A percentile compares a stretch with the other conserved stretches of the same genome.
phyloP scores from a whole-genome alignment of 2,888 invertebrate species.

The Tetragonula carbonaria region DNA sequence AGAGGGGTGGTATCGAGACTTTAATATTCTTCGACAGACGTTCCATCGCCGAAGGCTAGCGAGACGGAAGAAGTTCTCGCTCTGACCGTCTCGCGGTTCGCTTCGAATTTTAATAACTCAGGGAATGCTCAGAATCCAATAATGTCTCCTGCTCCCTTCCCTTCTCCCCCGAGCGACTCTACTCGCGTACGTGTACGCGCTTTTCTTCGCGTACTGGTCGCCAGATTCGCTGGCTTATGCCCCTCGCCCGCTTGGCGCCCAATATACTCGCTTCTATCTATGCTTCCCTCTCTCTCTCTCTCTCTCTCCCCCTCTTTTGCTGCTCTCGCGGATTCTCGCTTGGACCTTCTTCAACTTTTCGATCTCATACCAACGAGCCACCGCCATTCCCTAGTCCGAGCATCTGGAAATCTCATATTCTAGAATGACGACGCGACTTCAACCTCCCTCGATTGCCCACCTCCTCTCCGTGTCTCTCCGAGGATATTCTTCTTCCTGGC shows the following conservation, averaged over 20 bases:
- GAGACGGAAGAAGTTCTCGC: constrained; percentile 60
- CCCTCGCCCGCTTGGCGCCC: constrained; percentile 34
- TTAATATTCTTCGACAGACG: constrained; percentile 80
- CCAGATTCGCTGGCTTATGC: constrained; percentile 59
- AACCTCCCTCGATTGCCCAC: constrained; percentile 51
- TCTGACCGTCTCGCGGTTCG: constrained; percentile 72
- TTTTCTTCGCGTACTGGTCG: constrained; percentile 36
- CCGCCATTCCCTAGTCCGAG: background rate
- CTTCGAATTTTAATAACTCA: constrained; percentile 83
- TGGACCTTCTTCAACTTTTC: constrained; percentile 8
- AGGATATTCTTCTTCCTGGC: constrained; percentile 58
- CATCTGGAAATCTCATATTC: constrained; percentile 80
- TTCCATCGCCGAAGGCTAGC: constrained; percentile 66
- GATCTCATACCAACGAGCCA: constrained; percentile 10
- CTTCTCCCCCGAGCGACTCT: constrained; percentile 55
- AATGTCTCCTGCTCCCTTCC: constrained; percentile 73
- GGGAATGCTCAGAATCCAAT: constrained; percentile 83
- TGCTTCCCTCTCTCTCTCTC: too few species aligned
- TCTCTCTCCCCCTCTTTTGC: constrained; percentile 53
- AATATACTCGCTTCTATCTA: constrained; percentile 65
- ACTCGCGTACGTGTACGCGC: constrained; percentile 56
- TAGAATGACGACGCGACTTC: constrained; percentile 80
- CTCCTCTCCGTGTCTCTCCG: constrained; percentile 27
- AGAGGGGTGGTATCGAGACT: constrained; percentile 71
- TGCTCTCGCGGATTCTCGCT: constrained; percentile 45